phyloP scores from a whole-genome alignment of 2,113 vertebrate genomes.

The Myxocyprinus asiaticus region DNA sequence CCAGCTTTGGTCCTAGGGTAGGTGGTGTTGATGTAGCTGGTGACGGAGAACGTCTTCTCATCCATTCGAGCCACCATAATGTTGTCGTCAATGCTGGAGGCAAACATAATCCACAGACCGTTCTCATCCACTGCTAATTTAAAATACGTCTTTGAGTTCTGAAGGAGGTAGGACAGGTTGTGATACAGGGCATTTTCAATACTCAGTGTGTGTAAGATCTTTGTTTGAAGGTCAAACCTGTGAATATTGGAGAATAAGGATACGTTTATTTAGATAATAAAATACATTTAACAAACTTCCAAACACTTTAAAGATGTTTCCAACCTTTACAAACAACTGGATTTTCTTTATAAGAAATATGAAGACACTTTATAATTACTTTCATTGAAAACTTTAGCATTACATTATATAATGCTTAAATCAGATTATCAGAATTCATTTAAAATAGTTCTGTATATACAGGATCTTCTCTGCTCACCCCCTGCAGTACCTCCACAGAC shows the following conservation, averaged over 20 bases:
- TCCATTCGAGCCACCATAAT: constrained; percentile 88
- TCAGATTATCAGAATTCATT: too few species aligned
- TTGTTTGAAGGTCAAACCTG: constrained; percentile 82
- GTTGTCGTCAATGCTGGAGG: constrained; percentile 81
- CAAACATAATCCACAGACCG: constrained; percentile 91
- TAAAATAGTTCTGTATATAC: too few species aligned
- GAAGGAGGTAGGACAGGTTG: constrained; percentile 86
- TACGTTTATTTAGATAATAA: too few species aligned
- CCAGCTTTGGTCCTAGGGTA: constrained; percentile 92
- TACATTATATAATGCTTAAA: too few species aligned
- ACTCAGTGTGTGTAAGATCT: constrained; percentile 68
- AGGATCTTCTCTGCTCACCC: too few species aligned
- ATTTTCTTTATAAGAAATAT: too few species aligned
- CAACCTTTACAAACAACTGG: too few species aligned
- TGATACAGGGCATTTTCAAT: constrained; percentile 84
- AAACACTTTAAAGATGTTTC: too few species aligned
- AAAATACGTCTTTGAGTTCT: constrained; percentile 95
- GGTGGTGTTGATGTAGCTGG: constrained; percentile 82
- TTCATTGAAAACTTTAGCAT: too few species aligned
- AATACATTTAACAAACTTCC: too few species aligned
- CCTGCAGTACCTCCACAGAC: too few species aligned
- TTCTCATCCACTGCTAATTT: constrained; percentile 90
- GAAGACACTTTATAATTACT: too few species aligned
- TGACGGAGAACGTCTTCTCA: constrained; percentile 81
- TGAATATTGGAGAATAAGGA: neutral